phyloP scores from a whole-genome alignment of 2,888 invertebrate genomes.

The Calephelis perditalis region DNA sequence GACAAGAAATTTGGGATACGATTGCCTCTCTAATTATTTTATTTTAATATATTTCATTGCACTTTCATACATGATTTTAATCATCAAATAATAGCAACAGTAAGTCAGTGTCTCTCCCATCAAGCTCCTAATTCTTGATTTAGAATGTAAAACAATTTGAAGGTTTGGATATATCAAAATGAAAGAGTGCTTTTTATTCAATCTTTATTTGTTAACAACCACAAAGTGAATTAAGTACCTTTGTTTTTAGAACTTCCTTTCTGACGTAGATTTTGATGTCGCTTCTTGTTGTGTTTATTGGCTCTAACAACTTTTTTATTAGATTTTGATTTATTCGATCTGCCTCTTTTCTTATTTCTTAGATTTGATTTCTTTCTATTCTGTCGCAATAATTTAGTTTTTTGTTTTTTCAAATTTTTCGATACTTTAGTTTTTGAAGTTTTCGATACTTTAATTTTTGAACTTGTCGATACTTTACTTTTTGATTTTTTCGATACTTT shows the following conservation, averaged over 20 bases:
- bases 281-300: not conserved
- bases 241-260: constrained; percentile 1
- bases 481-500: no score
- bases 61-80: no score
- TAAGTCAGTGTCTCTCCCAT: no score
- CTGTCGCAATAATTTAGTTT: not conserved
- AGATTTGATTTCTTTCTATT: not conserved
- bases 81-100: no score
- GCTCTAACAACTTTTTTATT: not conserved
- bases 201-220: constrained; percentile 1
- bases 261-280: not conserved
- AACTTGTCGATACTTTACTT: no score
- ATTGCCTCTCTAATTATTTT: no score
- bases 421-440: no score
- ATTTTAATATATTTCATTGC: no score
- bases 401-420: constrained; percentile 4
- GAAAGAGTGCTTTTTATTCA: not conserved
- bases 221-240: not conserved
- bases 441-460: no score
- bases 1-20: no score
- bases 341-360: constrained; percentile 13
- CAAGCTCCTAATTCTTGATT: no score
- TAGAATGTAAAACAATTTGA: not conserved
- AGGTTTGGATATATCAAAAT: not conserved
- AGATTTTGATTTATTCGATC: constrained; percentile 1